Evolutionary conservation across 2,113 vertebrate genomes (phyloP).

Genomic region (Perognathus longimembris): DNA sequence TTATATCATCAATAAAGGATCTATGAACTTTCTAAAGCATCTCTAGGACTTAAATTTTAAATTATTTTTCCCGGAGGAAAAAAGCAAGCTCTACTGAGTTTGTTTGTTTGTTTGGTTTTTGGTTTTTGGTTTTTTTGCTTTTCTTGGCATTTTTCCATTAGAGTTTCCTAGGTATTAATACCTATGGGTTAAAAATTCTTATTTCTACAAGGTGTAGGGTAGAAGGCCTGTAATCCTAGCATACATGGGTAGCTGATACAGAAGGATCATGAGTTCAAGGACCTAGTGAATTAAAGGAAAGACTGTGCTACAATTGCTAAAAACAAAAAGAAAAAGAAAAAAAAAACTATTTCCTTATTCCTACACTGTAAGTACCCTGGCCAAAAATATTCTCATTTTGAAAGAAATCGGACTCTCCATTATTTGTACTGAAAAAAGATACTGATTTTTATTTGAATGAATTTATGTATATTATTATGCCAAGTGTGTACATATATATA

Average conservation of each 20-base stretch:
- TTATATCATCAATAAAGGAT: background rate
- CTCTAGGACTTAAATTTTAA: slow-evolving; percentile 14
- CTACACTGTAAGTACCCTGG: background rate
- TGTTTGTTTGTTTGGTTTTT: too few relatives aligned
- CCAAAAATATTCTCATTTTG: slow-evolving; percentile 15
- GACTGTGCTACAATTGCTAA: too few relatives aligned
- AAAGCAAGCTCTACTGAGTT: background rate
- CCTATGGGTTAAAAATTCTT: background rate
- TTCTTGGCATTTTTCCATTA: slow-evolving; percentile 10
- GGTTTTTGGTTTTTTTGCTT: too few relatives aligned
- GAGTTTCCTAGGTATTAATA: background rate
- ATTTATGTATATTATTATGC: too few relatives aligned
- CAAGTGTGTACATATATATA: background rate
- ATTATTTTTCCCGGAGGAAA: background rate
- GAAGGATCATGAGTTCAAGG: too few relatives aligned
- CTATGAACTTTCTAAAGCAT: background rate
- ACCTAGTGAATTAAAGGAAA: too few relatives aligned
- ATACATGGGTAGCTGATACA: too few relatives aligned
- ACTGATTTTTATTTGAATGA: too few relatives aligned
- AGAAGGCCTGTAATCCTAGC: too few relatives aligned
- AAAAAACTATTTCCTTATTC: background rate
- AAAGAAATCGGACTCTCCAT: background rate
- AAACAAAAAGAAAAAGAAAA: too few relatives aligned
- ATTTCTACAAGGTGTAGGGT: background rate
- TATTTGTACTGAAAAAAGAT: background rate